Percentiles rank a stretch among this genome's conserved stretches.
These are phyloP conservation scores for Hyles lineata DNA, from an alignment of 2,888 invertebrate genomes.

Conservation along the genomic window DNA sequence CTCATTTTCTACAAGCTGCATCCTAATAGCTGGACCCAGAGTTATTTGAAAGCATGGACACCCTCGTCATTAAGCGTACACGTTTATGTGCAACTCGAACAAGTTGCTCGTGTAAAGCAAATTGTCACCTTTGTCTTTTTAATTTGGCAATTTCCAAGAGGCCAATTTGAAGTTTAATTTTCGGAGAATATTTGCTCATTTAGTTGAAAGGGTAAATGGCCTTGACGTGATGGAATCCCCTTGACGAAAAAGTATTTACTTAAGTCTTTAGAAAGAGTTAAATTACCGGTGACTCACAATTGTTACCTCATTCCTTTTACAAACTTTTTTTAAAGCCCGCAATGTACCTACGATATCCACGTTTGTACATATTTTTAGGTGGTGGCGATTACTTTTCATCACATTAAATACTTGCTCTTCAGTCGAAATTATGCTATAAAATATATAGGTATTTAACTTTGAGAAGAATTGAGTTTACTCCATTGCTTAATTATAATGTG, in stretches of 20 bases:
- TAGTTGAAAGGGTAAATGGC: not conserved
- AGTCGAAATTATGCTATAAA: too few relatives aligned
- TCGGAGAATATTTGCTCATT: slow-evolving; percentile 4
- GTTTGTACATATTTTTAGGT: too few relatives aligned
- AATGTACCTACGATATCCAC: too few relatives aligned
- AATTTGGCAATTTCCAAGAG: slow-evolving; percentile 24
- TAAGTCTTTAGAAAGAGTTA: not conserved
- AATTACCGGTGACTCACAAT: not conserved
- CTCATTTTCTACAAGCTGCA: too few relatives aligned
- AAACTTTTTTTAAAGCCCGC: too few relatives aligned
- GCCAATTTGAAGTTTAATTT: slow-evolving; percentile 10
- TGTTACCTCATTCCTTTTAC: too few relatives aligned
- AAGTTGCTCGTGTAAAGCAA: slow-evolving; percentile 16
- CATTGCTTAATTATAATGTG: too few relatives aligned
- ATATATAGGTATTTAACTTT: too few relatives aligned
- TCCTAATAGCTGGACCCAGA: too few relatives aligned
- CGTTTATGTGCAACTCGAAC: slow-evolving; percentile 13
- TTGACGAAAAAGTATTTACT: not conserved
- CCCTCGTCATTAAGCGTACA: slow-evolving; percentile 2
- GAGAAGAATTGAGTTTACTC: too few relatives aligned
- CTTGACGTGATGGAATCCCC: slow-evolving; percentile 1
- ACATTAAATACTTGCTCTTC: too few relatives aligned
- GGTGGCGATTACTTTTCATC: too few relatives aligned
- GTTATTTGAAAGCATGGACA: not conserved
- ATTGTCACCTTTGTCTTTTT: slow-evolving; percentile 27